Evolutionary conservation across 2,888 invertebrate genomes (phyloP).

Genomic region (Furcula furcula): DNA sequence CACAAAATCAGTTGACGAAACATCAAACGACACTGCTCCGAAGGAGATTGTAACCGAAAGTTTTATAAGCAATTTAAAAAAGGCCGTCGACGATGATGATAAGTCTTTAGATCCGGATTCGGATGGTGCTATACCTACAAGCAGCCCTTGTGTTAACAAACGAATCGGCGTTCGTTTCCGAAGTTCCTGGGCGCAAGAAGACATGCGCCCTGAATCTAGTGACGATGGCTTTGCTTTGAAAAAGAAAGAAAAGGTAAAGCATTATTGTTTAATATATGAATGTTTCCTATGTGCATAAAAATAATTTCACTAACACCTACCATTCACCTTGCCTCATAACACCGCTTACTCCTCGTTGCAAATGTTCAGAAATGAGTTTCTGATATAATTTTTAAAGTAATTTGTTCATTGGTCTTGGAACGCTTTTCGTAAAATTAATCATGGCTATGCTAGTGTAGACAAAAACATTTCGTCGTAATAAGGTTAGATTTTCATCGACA

Average conservation of each 20-base stretch:
- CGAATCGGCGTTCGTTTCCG: slow-evolving; percentile 65
- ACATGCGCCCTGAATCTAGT: slow-evolving; percentile 50
- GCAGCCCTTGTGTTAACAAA: slow-evolving; percentile 54
- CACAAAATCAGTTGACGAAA: slow-evolving; percentile 7
- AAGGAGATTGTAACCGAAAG: background rate
- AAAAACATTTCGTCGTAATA: too few species aligned
- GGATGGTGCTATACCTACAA: slow-evolving; percentile 54
- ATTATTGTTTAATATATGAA: too few species aligned
- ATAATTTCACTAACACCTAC: too few species aligned
- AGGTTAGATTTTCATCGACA: too few species aligned
- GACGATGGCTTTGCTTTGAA: slow-evolving; percentile 63
- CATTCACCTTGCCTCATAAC: too few species aligned
- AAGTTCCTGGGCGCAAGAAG: slow-evolving; percentile 61
- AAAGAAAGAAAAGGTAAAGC: slow-evolving; percentile 62
- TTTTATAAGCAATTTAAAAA: background rate
- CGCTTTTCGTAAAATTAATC: too few species aligned
- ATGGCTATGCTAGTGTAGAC: too few species aligned
- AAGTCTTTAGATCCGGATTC: slow-evolving; percentile 62
- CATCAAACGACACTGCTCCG: slow-evolving; percentile 8
- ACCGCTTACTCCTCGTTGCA: too few species aligned
- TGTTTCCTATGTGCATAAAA: too few species aligned
- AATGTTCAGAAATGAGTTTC: too few species aligned
- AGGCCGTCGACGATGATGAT: slow-evolving; percentile 64
- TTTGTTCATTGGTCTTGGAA: too few species aligned
- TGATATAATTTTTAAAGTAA: too few species aligned